Percentiles rank a stretch among this genome's conserved stretches.
These are phyloP conservation scores for Sinopyrophorus schimmeli DNA, from an alignment of 2,888 invertebrate genomes.

Conservation along the genomic window DNA sequence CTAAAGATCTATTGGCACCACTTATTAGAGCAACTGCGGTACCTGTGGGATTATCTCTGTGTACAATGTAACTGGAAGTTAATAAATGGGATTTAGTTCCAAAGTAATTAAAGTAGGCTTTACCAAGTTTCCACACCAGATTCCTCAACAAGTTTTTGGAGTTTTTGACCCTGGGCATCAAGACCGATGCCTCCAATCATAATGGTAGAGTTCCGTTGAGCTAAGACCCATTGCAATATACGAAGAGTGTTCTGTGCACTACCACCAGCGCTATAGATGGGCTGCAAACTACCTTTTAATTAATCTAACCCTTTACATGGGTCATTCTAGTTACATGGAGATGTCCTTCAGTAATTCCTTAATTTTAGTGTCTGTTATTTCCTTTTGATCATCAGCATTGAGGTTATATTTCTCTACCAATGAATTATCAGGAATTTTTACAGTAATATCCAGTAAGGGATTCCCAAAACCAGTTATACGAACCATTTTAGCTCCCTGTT, in stretches of 20 bases:
- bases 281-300: constrained; percentile 44
- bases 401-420: constrained; percentile 52
- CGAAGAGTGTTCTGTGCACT: constrained; percentile 58
- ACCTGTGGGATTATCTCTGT: constrained; percentile 55
- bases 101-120: constrained; percentile 5
- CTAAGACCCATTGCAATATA: constrained; percentile 54
- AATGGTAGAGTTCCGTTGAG: constrained; percentile 38
- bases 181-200: constrained; percentile 61
- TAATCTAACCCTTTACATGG: neutral
- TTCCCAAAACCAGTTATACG: constrained; percentile 54
- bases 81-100: neutral
- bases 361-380: constrained; percentile 47
- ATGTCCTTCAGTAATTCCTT: constrained; percentile 44
- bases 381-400: constrained; percentile 50
- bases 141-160: constrained; percentile 51
- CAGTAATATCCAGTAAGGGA: constrained; percentile 53
- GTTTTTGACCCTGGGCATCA: constrained; percentile 54
- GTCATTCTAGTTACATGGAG: constrained; percentile 7
- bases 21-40: constrained; percentile 58
- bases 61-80: constrained; percentile 43
- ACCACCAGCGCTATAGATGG: constrained; percentile 52
- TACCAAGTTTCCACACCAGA: constrained; percentile 55
- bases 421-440: constrained; percentile 42
- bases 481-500: constrained; percentile 35
- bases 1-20: constrained; percentile 55